Base-by-base conservation (phyloP, 2,797 vertebrate species). In the Pagetopsis macropterus region DNA sequence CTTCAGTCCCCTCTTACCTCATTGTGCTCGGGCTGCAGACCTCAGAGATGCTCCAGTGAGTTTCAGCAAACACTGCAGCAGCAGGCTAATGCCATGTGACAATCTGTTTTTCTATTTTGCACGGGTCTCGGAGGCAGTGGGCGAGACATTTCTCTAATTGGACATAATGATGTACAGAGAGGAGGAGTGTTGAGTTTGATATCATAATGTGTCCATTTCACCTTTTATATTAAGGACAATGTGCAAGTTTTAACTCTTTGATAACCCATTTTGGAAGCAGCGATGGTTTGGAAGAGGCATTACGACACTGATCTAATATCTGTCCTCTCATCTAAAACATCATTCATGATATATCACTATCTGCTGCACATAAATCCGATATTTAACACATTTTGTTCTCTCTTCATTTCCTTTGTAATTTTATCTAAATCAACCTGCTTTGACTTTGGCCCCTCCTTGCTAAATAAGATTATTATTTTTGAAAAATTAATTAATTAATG, bases 81-180 rank as follows among this genome's bases (percentile, higher is more conserved):
- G 51, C 9, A 40, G 58, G n/a, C 75, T 92, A 90, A 94, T 91
- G 84, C 78, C 76, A 72, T 77, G 66, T 87, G 93, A 93, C 93
- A 90, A 78, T 70, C 82, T 92, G 87, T 91, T 94, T 92, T 93
- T 87, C 67, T 83, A 80, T 72, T 76, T 78, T 76, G 83, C 79
- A 79, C 55, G 70, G 68, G 85, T 84, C 33, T 65, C 50, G 70
- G 57, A 66, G 69, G 51, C 79, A 15, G 57, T 5, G 48, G 72
- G 87, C 92, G 57, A 83, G 91, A 84, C 83, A 69, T 80, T 68
- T 84, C 76, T 82, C 70, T 94, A 94, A 94, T 93, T 93, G 87
- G 79, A 90, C 75, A 65, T 93, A 94, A 94, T 90, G 90, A 94
- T 85, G 71, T 37, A 37, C 33, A 37, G 60, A 57, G 65, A 62